Base-by-base conservation (phyloP, 2,797 vertebrate genomes). In the Chaetodon trifasciatus region DNA sequence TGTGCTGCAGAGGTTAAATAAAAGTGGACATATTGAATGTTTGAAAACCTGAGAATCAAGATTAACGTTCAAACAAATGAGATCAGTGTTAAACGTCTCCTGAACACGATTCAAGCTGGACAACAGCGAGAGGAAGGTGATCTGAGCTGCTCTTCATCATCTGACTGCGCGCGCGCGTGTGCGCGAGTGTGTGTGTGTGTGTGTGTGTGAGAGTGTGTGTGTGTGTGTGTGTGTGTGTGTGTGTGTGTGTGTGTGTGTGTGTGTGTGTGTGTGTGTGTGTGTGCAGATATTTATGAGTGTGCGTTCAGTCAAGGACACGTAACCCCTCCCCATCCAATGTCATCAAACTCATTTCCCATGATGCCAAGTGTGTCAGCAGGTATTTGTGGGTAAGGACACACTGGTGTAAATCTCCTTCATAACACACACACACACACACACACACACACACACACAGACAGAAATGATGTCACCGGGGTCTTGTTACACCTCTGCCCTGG, bases 381-480 rank as follows among this genome's bases (percentile, higher is more conserved):
- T 91, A 90, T 91, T 89, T 91, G 75, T 77, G 81, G 81, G 62
- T 56, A 21, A 81, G 52, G 70, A 81, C 12, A 85, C 32, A 1
- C 83, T 81, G 84, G 83, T 79, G 88, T 90, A 93, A 93, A 93
- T 88, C 92, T 87, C 75, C 69, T 86, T 81, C 78, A 86, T 62
- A 84, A 66, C 57, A 70, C 56, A 82, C 53, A 5, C 8, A 19
- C 66, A 42, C 35, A 58, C 66, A 42, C 35, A 58, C 72, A 39
- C 44, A 58, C 60, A 72, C 50, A 82, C 64, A 74, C 74, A 73
- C 46, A 50, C 39, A 42, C 60, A 74, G 21, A 55, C 61, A 56
- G 24, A 58, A 17, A 76, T 88, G 74, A 76, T 78, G 88, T 86
- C 88, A 90, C 63, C 63, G 17, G 72, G 72, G 37, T 64, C 19